Evolutionary conservation across 2,888 invertebrate genomes (phyloP).

Genomic region (Hypolimnas misippus): DNA sequence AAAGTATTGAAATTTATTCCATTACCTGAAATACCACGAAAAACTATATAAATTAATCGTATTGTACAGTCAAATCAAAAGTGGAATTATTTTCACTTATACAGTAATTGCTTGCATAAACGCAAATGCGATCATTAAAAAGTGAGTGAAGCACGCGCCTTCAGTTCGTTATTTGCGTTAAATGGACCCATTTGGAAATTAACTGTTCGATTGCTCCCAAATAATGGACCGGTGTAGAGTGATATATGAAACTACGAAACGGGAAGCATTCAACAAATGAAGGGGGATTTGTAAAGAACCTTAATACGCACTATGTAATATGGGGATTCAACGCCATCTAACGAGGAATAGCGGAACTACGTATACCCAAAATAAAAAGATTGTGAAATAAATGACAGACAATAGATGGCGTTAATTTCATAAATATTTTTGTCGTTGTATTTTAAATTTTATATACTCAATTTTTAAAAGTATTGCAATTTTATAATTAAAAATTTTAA

Average conservation of each 20-base stretch:
- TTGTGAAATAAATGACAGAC: too few species aligned
- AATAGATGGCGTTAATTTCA: slow-evolving; percentile 32
- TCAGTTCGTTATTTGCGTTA: slow-evolving; percentile 72
- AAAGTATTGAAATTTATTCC: too few species aligned
- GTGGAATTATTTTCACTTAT: slow-evolving; percentile 48
- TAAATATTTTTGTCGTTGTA: too few species aligned
- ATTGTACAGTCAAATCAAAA: slow-evolving; percentile 22
- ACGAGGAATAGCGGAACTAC: slow-evolving; percentile 46
- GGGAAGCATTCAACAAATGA: slow-evolving; percentile 49
- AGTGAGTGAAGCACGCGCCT: slow-evolving; percentile 56
- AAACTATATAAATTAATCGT: background rate
- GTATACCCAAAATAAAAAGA: too few species aligned
- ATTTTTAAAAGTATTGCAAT: too few species aligned
- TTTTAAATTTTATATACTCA: too few species aligned
- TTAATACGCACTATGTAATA: background rate
- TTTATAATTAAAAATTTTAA: too few species aligned
- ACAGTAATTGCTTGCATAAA: slow-evolving; percentile 54
- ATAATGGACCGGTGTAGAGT: slow-evolving; percentile 65
- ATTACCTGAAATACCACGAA: background rate
- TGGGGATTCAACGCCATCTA: slow-evolving; percentile 59
- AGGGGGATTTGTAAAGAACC: slow-evolving; percentile 42
- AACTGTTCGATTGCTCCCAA: slow-evolving; percentile 76
- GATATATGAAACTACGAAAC: slow-evolving; percentile 52
- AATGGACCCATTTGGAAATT: slow-evolving; percentile 78
- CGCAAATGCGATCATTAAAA: slow-evolving; percentile 59